These are phyloP conservation scores for Iguana delicatissima DNA, from an alignment of 2,797 vertebrate genomes.

Conservation along the genomic window DNA sequence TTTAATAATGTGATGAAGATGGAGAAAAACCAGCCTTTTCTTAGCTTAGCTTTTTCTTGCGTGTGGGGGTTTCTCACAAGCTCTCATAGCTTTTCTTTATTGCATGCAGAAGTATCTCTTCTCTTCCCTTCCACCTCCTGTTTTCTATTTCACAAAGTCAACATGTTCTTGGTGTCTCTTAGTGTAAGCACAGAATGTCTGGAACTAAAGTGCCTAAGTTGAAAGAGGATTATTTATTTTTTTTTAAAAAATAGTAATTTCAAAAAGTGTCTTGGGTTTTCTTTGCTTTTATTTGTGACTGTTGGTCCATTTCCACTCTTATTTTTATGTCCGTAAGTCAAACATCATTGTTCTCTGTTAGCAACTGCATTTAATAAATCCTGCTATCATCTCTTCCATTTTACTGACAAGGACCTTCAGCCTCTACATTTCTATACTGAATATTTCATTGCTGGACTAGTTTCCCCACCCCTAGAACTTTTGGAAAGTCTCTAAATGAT, in stretches of 20 bases:
- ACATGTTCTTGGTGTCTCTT: not conserved
- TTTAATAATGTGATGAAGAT: not conserved
- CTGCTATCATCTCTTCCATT: constrained; percentile 25
- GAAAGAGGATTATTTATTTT: not conserved
- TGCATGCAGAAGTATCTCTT: not conserved
- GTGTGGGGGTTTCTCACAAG: not conserved
- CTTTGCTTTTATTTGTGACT: fast-evolving
- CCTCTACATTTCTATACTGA: not conserved
- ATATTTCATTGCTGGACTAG: not conserved
- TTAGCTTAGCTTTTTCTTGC: not conserved
- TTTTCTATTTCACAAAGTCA: constrained; percentile 2
- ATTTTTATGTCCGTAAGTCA: constrained; percentile 17
- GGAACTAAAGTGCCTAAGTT: not conserved
- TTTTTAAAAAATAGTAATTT: not conserved
- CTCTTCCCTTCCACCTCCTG: not conserved
- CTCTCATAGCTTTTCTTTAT: not conserved
- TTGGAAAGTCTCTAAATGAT: not conserved
- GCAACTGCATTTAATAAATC: not conserved
- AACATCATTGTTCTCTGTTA: constrained; percentile 35
- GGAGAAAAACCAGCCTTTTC: not conserved
- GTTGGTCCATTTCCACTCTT: not conserved
- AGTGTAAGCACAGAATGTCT: not conserved
- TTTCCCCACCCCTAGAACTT: not conserved
- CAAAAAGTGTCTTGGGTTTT: not conserved
- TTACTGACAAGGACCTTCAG: not conserved